These are phyloP conservation scores for Chionodraco myersi DNA, from an alignment of 2,113 vertebrate genomes.

Conservation along the genomic window DNA sequence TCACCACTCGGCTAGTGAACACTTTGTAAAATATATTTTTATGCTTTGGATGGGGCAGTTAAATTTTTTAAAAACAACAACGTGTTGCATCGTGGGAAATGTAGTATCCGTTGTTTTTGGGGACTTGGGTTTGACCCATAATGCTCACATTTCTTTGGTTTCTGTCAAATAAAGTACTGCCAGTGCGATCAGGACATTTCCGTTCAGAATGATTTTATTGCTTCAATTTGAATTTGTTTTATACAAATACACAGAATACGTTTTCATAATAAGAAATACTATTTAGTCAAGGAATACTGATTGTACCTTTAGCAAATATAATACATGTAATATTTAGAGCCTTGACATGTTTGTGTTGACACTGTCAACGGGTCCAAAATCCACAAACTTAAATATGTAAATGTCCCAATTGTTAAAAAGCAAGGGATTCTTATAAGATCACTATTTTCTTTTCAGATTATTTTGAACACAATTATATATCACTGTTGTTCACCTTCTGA, in stretches of 20 bases:
- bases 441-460: neutral
- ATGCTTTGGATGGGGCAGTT: neutral
- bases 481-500: neutral
- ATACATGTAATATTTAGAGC: neutral
- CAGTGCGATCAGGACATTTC: too few relatives aligned
- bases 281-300: neutral
- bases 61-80: neutral
- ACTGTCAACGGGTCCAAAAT: neutral
- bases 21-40: neutral
- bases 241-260: too few relatives aligned
- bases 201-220: too few relatives aligned
- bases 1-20: too few relatives aligned
- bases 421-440: neutral
- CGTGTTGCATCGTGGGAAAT: slow-evolving; percentile 1
- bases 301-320: neutral
- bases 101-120: neutral
- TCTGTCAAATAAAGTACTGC: too few relatives aligned
- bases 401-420: too few relatives aligned
- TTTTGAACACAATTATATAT: neutral
- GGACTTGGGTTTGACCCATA: neutral
- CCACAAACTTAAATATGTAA: neutral
- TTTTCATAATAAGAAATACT: neutral
- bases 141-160: too few relatives aligned
- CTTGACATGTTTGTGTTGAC: neutral
- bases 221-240: too few relatives aligned